Base-by-base conservation (phyloP, 2,797 vertebrate genomes). In the Premnoplex brunnescens region DNA sequence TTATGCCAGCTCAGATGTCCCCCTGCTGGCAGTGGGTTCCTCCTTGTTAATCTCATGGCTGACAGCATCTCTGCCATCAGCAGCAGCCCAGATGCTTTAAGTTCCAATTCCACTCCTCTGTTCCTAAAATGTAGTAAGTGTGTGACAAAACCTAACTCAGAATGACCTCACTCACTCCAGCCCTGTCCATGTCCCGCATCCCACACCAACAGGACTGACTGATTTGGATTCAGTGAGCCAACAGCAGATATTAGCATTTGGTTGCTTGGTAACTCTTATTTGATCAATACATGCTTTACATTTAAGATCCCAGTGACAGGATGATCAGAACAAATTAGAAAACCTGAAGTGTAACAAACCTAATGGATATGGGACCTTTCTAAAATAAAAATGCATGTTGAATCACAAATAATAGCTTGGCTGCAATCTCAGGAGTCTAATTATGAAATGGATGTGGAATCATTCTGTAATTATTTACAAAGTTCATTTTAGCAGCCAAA, bases 381-480 rank as follows among this genome's bases (percentile, higher is more conserved):
- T 76, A 83, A 94, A 93, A 83, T 92, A 88, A 88, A 92, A 96
- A 88, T 62, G 52, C 37, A 37, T 54, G 46, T 79, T 68, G 49
- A 84, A 60, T 93, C 52, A 90, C 59, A 95, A 90, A 91, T 88
- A 91, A 87, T 85, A 91, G 5, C 56, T 90, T 83, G 89, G 51
- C 15, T 89, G 49, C 82, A 79, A 60, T 87, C 91, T 91, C 89
- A 36, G 51, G 77, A 75, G 85, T 74, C 86, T 91, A 93, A 91
- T 97, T 96, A 94, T 28, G 49, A 82, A 95, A 89, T 83, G 68
- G 77, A 62, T 74, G 49, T 80, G 77, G 64, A 90, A 91, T 87
- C 52, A 68, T 89, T 79, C 84, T 83, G 58, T 87, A 93, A 93
- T 90, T 83, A 90, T 75, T 93, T 88, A 89, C 85, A 90, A 96